A percentile compares a stretch with the other conserved stretches of the same genome.
Conservation (phyloP, 2,888 invertebrate genomes). For the Cantharis nigra region DNA sequence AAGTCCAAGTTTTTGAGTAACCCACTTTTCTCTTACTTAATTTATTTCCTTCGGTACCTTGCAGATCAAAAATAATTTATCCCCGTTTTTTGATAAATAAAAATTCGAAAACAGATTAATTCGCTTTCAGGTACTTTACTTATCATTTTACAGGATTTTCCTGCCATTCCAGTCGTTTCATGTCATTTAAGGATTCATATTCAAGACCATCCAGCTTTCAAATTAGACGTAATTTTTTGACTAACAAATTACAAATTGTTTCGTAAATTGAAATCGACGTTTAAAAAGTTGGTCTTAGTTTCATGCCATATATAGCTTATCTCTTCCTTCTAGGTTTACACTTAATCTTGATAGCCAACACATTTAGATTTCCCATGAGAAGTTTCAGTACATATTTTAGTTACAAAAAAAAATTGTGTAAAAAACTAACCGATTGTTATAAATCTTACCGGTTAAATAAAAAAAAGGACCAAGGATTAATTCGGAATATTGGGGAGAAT, state of each 20-base stretch:
- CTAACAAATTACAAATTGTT: neutral
- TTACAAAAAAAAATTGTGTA: neutral
- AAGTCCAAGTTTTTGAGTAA: neutral
- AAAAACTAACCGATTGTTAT: neutral
- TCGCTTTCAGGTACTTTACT: neutral
- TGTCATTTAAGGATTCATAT: neutral
- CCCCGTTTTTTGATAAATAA: neutral
- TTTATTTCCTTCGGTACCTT: neutral
- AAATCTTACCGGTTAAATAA: too few relatives aligned
- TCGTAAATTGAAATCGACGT: neutral
- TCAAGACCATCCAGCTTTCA: neutral
- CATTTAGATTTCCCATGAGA: conserved; percentile 16
- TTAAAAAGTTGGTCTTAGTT: neutral
- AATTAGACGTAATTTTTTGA: neutral
- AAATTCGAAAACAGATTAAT: neutral
- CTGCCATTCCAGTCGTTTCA: neutral
- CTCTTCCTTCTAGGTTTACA: conserved; percentile 12
- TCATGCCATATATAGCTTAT: conserved; percentile 10
- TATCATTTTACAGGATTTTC: neutral
- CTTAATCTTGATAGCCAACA: conserved; percentile 17
- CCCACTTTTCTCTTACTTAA: neutral
- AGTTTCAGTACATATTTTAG: neutral
- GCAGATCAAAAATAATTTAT: neutral
- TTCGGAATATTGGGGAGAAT: too few relatives aligned
- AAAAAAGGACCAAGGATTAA: neutral